phyloP scores from a whole-genome alignment of 2,797 vertebrate species.

The Phoxinus dragarum region DNA sequence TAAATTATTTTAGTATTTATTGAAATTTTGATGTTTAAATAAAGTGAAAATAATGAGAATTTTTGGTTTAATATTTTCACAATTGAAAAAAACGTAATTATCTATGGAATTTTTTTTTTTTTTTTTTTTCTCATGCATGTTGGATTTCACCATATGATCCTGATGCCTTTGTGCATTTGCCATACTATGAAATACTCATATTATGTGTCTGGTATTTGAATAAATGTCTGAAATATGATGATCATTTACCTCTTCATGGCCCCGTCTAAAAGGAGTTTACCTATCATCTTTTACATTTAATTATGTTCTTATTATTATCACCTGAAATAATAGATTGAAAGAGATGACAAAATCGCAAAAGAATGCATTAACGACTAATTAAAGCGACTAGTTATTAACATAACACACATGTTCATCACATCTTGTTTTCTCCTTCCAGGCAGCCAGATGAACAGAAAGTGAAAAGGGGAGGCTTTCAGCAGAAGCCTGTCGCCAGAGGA shows the following conservation, averaged over 20 bases:
- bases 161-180: not conserved
- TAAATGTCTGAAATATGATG: slow-evolving; percentile 3
- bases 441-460: slow-evolving; percentile 86
- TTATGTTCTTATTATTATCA: not conserved
- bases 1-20: not conserved
- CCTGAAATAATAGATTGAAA: not conserved
- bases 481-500: slow-evolving; percentile 71
- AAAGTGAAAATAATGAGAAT: not conserved
- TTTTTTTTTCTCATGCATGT: not conserved
- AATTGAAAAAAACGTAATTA: not conserved
- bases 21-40: not conserved
- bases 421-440: slow-evolving; percentile 71
- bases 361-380: not conserved
- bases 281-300: not conserved
- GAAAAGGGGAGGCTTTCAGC: slow-evolving; percentile 78
- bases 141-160: not conserved
- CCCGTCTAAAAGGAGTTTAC: not conserved
- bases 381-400: not conserved
- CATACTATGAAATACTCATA: not conserved
- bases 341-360: not conserved
- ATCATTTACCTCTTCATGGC: too few relatives aligned
- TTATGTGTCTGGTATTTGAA: not conserved
- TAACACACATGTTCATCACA: not conserved
- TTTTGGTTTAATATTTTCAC: not conserved
- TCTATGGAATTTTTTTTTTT: not conserved